Conservation (phyloP, 2,797 vertebrate genomes). For the Lacerta bilineata region DNA sequence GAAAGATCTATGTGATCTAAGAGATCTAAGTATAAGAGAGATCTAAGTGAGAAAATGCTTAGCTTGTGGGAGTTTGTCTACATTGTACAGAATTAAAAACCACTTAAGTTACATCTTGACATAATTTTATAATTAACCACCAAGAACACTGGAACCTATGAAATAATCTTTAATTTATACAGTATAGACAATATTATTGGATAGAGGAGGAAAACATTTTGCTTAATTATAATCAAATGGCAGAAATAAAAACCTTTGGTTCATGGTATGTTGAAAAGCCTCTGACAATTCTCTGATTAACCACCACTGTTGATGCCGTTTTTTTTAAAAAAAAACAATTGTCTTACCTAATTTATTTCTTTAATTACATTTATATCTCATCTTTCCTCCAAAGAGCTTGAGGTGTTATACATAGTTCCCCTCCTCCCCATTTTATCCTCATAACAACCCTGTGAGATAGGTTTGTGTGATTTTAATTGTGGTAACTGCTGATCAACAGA, state of each 20-base stretch:
- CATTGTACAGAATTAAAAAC: background rate
- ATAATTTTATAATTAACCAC: background rate
- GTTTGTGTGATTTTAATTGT: background rate
- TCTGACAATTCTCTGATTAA: background rate
- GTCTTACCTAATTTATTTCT: background rate
- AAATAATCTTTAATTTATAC: background rate
- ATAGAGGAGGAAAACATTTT: background rate
- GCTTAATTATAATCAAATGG: slow-evolving; percentile 1
- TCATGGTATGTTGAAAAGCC: background rate
- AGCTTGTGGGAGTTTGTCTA: background rate
- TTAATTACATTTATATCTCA: too few relatives aligned
- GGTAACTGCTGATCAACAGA: background rate
- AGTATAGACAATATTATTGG: background rate
- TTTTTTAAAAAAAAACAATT: background rate
- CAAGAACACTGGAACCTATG: background rate
- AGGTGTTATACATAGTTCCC: too few relatives aligned
- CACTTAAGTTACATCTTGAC: background rate
- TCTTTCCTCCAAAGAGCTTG: too few relatives aligned
- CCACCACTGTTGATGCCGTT: background rate
- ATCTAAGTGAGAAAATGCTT: background rate
- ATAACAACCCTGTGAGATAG: too few relatives aligned
- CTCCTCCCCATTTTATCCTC: too few relatives aligned
- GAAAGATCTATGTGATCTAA: background rate
- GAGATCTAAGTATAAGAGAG: background rate
- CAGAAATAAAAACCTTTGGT: background rate